phyloP scores from a whole-genome alignment of 1,140 invertebrate species.

The Drosophila lini region DNA sequence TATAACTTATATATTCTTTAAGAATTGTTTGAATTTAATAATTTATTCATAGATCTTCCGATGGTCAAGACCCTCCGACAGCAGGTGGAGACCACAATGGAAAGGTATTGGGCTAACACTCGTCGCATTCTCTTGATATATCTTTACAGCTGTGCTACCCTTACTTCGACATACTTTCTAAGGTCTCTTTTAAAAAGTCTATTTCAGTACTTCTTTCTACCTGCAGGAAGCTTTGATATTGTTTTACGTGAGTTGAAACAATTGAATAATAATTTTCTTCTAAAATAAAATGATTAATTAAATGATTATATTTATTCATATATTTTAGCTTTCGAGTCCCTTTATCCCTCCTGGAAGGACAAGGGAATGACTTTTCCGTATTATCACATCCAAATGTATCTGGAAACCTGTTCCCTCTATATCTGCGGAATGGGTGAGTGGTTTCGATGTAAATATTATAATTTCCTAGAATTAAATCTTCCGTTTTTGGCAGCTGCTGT shows the following conservation, averaged over 20 bases:
- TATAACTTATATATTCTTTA: no score
- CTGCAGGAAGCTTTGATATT: conserved; percentile 42
- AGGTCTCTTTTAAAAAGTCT: conserved; percentile 49
- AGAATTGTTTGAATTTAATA: no score
- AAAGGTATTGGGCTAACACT: conserved; percentile 54
- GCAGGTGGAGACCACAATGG: conserved; percentile 55
- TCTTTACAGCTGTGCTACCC: conserved; percentile 44
- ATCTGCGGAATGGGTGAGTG: conserved; percentile 73
- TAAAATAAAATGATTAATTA: neutral
- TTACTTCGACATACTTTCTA: conserved; percentile 64
- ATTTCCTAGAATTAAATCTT: neutral
- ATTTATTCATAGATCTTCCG: conserved; percentile 50
- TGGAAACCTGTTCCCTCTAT: conserved; percentile 52
- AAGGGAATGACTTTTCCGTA: conserved; percentile 73
- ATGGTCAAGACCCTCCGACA: conserved; percentile 30
- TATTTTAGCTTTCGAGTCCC: conserved; percentile 57
- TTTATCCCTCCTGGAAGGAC: conserved; percentile 65
- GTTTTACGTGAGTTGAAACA: conserved; percentile 58
- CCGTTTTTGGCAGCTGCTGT: conserved; percentile 43
- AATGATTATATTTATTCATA: neutral
- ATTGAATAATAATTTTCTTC: no score
- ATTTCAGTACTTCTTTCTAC: conserved; percentile 35
- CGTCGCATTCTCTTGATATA: conserved; percentile 68
- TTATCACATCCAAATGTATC: conserved; percentile 61
- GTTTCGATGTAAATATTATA: neutral